Evolutionary conservation across 2,113 vertebrate genomes (phyloP).

Genomic region (Heterotilapia buettikoferi): DNA sequence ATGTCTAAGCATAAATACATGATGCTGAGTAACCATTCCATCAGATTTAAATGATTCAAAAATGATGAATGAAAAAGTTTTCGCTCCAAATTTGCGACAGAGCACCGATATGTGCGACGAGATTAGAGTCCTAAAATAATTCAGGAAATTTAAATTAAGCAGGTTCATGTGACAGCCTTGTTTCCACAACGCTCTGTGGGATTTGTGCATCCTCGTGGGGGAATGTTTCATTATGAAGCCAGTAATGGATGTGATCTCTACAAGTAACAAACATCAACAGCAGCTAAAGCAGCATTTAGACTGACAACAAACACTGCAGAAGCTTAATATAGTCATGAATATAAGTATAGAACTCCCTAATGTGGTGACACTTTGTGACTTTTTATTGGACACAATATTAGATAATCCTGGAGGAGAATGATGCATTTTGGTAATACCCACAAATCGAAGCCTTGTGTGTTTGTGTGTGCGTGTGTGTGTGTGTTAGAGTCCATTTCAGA

Average conservation of each 20-base stretch:
- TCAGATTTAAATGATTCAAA: neutral
- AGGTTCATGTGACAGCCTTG: neutral
- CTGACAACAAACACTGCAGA: neutral
- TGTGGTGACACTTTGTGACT: neutral
- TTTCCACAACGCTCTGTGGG: neutral
- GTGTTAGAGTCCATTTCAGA: neutral
- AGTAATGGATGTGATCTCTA: neutral
- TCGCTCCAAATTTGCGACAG: neutral
- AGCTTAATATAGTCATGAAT: neutral
- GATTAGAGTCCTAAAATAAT: neutral
- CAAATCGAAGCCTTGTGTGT: neutral
- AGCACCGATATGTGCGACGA: neutral
- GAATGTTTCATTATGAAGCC: neutral
- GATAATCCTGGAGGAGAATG: neutral
- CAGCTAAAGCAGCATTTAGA: neutral
- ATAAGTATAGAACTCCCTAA: neutral
- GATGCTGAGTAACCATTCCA: neutral
- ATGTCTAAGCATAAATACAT: neutral
- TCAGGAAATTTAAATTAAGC: neutral
- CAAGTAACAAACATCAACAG: neutral
- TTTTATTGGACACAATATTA: neutral
- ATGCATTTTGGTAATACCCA: neutral
- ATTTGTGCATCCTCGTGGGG: neutral
- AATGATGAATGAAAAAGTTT: neutral
- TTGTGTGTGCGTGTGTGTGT: neutral